Evolutionary conservation across 2,888 invertebrate genomes (phyloP), one percentile per base, ranked within the genome.

Genomic region (Blera fallax): DNA sequence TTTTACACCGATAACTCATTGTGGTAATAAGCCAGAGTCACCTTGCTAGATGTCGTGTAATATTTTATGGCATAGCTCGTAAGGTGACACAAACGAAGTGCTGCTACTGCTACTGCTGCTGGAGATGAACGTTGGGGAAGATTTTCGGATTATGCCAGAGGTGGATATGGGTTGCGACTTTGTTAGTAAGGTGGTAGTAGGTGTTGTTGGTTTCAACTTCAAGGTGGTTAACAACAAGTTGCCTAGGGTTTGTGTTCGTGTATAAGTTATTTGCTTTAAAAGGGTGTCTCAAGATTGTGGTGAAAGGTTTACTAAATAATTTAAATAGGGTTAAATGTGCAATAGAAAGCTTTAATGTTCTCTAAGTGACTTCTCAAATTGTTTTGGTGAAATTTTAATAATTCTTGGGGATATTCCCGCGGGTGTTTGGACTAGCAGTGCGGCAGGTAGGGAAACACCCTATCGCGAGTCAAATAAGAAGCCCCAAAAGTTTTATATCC

Each of bases 11-110:
- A 83, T 83, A 83, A 78, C 67, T 83, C 83, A 83, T 73, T 83
- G 83, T 69, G 54, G 79, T 83, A 83, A 83, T 83, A 83, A 83
- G 78, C 83, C 60, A 8, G 79, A 83, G 83, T 83, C 83, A 79
- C 83, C 83, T 73, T 83, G 78, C 79, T 83, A 79, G 78, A 83
- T 83, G 83, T 73, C 79, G 65, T 83, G 83, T 83, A 79, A 83
- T 83, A 83, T 79, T 83, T 79, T 83, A 83, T 79, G 67, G 79
- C 27, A 79, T 83, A 40, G 83, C 83, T 79, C 67, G 83, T 67
- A 67, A 72, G 83, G 67, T 83, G 83, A 79, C 79, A 79, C 67
- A 83, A 83, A 83, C 83, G 54, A 83, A 83, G 83, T 65, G 50
- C 65, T 65, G 11, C 37, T 65, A 11, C 37, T 76, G 45, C 50